A percentile compares a stretch with the other conserved stretches of the same genome.
Evolutionary conservation across 2,113 vertebrate species (phyloP).

Genomic region (Paradisaea rubra): DNA sequence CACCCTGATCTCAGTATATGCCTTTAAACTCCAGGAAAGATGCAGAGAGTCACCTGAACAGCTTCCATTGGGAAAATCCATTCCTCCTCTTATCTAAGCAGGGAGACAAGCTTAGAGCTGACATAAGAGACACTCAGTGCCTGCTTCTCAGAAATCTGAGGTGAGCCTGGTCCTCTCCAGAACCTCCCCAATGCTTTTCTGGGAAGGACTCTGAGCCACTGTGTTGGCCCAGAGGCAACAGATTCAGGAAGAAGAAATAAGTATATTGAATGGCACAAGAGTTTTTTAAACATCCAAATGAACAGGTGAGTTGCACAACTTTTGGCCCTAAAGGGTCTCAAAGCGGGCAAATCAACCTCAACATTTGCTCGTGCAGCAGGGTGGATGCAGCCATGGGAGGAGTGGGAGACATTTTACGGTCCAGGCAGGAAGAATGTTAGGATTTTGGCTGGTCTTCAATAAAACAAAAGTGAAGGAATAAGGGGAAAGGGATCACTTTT

Average conservation of each 20-base stretch:
- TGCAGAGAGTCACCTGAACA: background rate
- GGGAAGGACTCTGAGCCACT: background rate
- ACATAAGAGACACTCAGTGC: background rate
- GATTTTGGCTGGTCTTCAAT: background rate
- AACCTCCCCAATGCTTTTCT: background rate
- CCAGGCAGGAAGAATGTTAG: background rate
- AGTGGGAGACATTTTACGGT: background rate
- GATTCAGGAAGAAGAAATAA: background rate
- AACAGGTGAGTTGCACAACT: background rate
- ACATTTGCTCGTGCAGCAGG: background rate
- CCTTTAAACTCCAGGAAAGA: background rate
- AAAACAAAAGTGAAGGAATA: background rate
- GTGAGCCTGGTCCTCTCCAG: background rate
- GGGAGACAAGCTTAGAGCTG: background rate
- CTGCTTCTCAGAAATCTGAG: background rate
- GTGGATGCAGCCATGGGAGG: background rate
- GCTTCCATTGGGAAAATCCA: background rate
- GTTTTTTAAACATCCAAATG: background rate
- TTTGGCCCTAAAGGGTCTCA: background rate
- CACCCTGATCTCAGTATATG: background rate
- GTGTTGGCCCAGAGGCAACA: background rate
- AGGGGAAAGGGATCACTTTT: background rate
- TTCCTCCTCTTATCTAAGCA: background rate
- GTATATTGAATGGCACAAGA: background rate
- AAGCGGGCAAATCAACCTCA: background rate